Percentiles rank a stretch among this genome's conserved stretches.
Evolutionary conservation across 2,113 vertebrate species (phyloP).

Genomic region (Orcinus orca): DNA sequence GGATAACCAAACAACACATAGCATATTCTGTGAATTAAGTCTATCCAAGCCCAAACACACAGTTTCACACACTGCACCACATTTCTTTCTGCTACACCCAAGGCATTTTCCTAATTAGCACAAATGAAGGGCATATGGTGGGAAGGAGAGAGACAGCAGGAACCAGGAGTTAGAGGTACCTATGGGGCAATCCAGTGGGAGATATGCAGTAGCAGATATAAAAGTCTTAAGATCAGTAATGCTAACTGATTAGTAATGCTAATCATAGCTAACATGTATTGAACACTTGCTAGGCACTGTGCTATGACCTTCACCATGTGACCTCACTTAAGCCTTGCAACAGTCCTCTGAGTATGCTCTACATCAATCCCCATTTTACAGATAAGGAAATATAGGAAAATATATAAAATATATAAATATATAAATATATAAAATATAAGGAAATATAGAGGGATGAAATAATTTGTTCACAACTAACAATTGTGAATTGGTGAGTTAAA

Average conservation of each 20-base stretch:
- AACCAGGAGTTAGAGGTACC: not conserved
- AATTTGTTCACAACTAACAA: constrained; percentile 15
- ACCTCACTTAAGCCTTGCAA: not conserved
- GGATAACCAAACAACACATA: constrained; percentile 42
- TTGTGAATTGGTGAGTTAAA: not conserved
- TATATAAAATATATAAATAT: no score
- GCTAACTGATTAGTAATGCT: not conserved
- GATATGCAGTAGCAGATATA: not conserved
- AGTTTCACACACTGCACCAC: constrained; percentile 3
- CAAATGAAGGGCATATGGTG: constrained; percentile 28
- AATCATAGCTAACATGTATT: not conserved
- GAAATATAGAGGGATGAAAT: not conserved
- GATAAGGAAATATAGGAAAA: not conserved
- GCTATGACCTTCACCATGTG: not conserved
- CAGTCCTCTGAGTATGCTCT: not conserved
- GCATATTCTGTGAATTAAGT: constrained; percentile 42
- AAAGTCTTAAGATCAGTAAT: not conserved
- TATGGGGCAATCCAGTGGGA: not conserved
- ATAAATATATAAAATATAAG: no score
- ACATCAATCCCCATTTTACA: not conserved
- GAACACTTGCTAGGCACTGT: not conserved
- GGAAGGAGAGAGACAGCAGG: not conserved
- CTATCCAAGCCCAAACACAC: constrained; percentile 19
- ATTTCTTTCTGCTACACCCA: not conserved
- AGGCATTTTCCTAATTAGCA: constrained; percentile 35